Conservation (phyloP, 2,888 invertebrate species). For the Archips crataeganus region DNA sequence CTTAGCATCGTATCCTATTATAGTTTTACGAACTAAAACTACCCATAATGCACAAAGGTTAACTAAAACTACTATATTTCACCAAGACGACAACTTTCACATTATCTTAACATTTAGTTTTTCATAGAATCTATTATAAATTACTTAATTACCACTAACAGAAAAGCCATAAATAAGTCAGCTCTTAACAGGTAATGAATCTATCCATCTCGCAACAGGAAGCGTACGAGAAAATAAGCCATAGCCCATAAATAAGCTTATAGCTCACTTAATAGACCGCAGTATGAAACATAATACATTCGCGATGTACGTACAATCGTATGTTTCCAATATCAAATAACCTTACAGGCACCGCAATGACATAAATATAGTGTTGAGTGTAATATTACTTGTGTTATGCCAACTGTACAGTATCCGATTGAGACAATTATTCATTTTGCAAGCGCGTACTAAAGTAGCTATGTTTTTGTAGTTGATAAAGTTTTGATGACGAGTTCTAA, state of each 20-base stretch:
- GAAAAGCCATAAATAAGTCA: slow-evolving; percentile 21
- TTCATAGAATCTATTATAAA: neutral
- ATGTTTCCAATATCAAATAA: slow-evolving; percentile 40
- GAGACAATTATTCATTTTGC: slow-evolving; percentile 18
- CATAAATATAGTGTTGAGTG: slow-evolving; percentile 30
- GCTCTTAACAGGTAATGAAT: slow-evolving; percentile 29
- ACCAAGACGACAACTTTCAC: no score
- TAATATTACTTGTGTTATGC: slow-evolving; percentile 37
- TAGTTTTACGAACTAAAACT: no score
- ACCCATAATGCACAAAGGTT: no score
- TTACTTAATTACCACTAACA: neutral
- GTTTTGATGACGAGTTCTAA: neutral
- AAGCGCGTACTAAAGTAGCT: slow-evolving; percentile 1
- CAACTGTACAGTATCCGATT: slow-evolving; percentile 35
- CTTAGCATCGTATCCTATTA: no score
- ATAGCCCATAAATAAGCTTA: slow-evolving; percentile 32
- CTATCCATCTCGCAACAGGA: slow-evolving; percentile 26
- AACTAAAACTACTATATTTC: no score
- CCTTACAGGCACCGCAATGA: slow-evolving; percentile 34
- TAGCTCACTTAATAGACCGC: slow-evolving; percentile 37
- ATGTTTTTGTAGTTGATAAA: neutral
- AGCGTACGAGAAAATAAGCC: slow-evolving; percentile 34
- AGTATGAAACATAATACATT: slow-evolving; percentile 30
- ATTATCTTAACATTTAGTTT: no score
- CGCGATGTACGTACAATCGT: slow-evolving; percentile 20